Evolutionary conservation across 2,888 invertebrate genomes (phyloP), one percentile per base, ranked within the genome.

Genomic region (Colostygia pectinataria): DNA sequence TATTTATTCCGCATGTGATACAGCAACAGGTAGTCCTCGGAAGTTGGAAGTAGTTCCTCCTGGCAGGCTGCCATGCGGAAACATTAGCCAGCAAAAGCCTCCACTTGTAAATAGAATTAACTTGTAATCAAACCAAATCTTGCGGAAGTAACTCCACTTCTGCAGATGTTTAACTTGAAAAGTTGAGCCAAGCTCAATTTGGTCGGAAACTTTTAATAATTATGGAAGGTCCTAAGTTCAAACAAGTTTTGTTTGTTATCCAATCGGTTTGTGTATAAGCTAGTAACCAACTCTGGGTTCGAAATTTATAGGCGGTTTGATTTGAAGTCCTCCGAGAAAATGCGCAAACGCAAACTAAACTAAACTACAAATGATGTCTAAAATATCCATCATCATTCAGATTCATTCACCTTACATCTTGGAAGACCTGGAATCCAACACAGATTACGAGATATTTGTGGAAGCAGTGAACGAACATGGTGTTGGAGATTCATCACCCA

Each of bases 391-490:
- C n/a, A 10, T 25, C 0, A 1, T 20, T 5, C 65, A 90, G 81
- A 90, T 93, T 42, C 93, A 92, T 67, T 93, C 94, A 6, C 96
- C 96, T 0, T 94, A 93, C 69, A 93, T 97, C 53, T 75, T 96
- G 61, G 95, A 95, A 80, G 92, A 93, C 52, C 83, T 97, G 54
- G 92, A 94, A 61, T 92, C 94, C 0, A 93, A 95, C 68, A 92
- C 93, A 0, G 93, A 95, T 72, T 96, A 96, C 71, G 96, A 96
- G 77, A 94, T 95, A 54, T 96, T 92, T 73, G 93, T 96, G 27
- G 94, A 94, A 66, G 96, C 96, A 0, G 92, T 93, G 15, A 97
- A 97, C 79, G 92, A 92, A 5, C 95, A 96, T 63, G 97, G 96
- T 0, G 92, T 94, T 8, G 95, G 96, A 13, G 93, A 94, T 59